Conservation (phyloP, 2,797 vertebrate species). For the Delichon dasypus region DNA sequence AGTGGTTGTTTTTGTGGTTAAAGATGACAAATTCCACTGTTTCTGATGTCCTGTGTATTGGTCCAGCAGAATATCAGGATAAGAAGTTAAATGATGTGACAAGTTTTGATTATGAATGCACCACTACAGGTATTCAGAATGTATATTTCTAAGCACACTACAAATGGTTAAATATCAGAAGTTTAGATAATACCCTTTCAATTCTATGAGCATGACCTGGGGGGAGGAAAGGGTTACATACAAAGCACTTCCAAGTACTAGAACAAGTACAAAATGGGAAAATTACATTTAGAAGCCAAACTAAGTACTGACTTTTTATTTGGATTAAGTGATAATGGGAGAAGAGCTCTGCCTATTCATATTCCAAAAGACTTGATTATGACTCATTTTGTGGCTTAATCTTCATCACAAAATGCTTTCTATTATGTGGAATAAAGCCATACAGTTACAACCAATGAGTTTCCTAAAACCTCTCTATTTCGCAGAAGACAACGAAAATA, state of each 20-base stretch:
- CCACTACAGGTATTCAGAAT: constrained; percentile 86
- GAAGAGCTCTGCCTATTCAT: constrained; percentile 28
- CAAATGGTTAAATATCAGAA: not conserved
- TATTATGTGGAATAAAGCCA: constrained; percentile 36
- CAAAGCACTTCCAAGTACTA: not conserved
- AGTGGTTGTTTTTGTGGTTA: constrained; percentile 97
- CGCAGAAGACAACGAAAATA: not conserved
- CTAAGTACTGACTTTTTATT: constrained; percentile 17
- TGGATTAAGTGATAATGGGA: constrained; percentile 35
- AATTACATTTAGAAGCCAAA: constrained; percentile 11
- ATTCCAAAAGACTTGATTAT: constrained; percentile 43
- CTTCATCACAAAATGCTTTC: constrained; percentile 34
- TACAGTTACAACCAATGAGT: constrained; percentile 10
- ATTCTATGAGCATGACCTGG: constrained; percentile 7
- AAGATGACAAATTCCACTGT: constrained; percentile 97
- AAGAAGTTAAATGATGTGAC: constrained; percentile 92
- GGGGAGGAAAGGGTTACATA: constrained; percentile 3
- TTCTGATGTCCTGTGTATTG: constrained; percentile 90
- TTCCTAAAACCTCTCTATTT: constrained; percentile 20
- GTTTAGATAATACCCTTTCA: not conserved
- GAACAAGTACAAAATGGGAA: constrained; percentile 5
- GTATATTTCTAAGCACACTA: constrained; percentile 59
- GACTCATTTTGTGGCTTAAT: constrained; percentile 39
- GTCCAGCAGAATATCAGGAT: constrained; percentile 92
- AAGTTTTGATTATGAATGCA: constrained; percentile 92